phyloP scores from a whole-genome alignment of 2,113 vertebrate genomes.

The Stictonetta naevosa region DNA sequence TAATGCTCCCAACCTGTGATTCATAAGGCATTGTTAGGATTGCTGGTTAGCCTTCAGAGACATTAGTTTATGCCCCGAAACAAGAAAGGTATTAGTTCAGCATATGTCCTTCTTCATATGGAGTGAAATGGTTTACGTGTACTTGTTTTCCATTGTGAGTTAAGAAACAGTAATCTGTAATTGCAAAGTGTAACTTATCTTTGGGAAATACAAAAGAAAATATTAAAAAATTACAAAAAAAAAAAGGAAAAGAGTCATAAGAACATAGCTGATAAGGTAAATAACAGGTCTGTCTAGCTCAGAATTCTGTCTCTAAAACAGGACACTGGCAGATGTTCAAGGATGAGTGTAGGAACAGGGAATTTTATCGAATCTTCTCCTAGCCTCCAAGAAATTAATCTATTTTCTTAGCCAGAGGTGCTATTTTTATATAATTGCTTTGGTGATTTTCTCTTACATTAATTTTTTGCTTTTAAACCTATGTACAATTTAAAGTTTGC shows the following conservation, averaged over 20 bases:
- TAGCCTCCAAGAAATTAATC: neutral
- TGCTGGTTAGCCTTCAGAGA: conserved; percentile 1
- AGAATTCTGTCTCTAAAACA: neutral
- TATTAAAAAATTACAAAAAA: neutral
- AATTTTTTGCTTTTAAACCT: neutral
- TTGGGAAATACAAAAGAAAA: neutral
- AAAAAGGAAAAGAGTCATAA: accelerated
- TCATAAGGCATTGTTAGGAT: neutral
- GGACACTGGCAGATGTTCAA: neutral
- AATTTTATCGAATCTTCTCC: neutral
- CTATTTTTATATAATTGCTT: neutral
- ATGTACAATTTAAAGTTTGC: neutral
- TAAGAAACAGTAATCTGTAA: neutral
- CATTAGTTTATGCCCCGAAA: neutral
- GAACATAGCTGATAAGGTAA: neutral
- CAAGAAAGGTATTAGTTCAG: neutral
- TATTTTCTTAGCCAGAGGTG: neutral
- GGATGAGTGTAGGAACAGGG: neutral
- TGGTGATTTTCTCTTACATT: neutral
- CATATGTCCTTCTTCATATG: neutral
- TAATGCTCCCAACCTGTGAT: neutral
- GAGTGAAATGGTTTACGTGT: neutral
- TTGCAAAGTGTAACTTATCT: neutral
- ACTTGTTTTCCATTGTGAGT: neutral
- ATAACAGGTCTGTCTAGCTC: neutral